A percentile compares a stretch with the other conserved stretches of the same genome.
phyloP scores from a whole-genome alignment of 1,140 invertebrate species.

The Caenorhabditis remanei region DNA sequence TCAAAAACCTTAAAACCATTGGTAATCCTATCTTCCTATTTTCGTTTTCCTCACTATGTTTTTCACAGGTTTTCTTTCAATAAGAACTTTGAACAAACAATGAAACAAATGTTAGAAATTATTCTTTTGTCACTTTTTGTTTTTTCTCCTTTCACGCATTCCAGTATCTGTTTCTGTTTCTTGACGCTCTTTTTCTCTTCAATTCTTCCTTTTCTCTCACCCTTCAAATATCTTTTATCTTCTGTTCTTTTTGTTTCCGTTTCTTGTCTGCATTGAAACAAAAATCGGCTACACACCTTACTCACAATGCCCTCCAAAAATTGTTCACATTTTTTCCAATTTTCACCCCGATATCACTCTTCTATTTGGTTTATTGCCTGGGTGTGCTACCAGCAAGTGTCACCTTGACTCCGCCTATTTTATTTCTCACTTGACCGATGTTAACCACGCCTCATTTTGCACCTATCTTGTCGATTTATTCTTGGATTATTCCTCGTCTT shows the following conservation, averaged over 20 bases:
- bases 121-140: conserved; percentile 40
- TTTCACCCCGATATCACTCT: conserved; percentile 7
- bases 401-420: conserved; percentile 14
- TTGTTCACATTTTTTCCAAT: conserved; percentile 42
- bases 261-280: conserved; percentile 2
- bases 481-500: background rate
- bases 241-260: conserved; percentile 37
- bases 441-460: conserved; percentile 7
- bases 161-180: background rate
- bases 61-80: background rate
- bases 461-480: background rate
- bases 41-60: no score
- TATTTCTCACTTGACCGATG: conserved; percentile 35
- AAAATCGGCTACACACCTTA: background rate
- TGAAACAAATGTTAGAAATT: background rate
- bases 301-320: conserved; percentile 26
- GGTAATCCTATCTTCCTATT: no score
- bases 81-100: background rate
- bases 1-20: no score
- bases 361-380: background rate
- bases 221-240: conserved; percentile 41
- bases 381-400: background rate
- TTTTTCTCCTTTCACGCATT: conserved; percentile 18
- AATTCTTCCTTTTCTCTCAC: background rate
- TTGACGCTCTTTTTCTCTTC: background rate